phyloP scores from a whole-genome alignment of 2,797 vertebrate species.

The Enteromius paludinosus region DNA sequence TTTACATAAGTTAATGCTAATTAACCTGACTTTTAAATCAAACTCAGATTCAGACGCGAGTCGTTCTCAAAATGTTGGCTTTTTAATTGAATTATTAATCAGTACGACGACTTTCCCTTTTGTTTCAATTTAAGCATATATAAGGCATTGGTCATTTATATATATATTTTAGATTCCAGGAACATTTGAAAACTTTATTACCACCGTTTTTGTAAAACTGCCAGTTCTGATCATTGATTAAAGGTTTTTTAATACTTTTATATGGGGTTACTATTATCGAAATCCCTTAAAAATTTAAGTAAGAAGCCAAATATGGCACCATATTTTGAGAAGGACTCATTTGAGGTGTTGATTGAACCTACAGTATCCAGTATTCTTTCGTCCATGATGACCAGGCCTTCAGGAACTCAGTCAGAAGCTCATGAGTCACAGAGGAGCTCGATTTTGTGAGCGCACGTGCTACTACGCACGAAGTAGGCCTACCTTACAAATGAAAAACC shows the following conservation, averaged over 20 bases:
- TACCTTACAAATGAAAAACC: background rate
- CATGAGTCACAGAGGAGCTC: background rate
- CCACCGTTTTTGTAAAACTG: background rate
- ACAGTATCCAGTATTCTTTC: background rate
- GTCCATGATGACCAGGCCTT: background rate
- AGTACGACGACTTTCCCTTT: background rate
- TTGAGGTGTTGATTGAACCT: background rate
- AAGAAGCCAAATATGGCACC: background rate
- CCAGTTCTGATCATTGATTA: background rate
- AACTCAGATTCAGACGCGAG: background rate
- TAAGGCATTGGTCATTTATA: background rate
- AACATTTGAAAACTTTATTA: background rate
- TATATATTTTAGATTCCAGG: background rate
- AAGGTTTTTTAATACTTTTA: background rate
- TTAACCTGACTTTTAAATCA: background rate
- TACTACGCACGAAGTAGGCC: background rate
- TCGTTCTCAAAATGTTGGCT: background rate
- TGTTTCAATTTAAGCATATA: background rate
- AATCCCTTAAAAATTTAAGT: background rate
- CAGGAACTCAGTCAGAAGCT: background rate
- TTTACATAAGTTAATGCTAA: conserved; percentile 1
- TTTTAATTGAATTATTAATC: background rate
- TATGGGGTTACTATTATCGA: background rate
- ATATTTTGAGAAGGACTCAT: background rate
- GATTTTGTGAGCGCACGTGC: background rate